Percentiles rank a stretch among this genome's conserved stretches.
These are phyloP conservation scores for Pseudomyrmex pallidus DNA, from an alignment of 1,140 invertebrate species.

Conservation along the genomic window DNA sequence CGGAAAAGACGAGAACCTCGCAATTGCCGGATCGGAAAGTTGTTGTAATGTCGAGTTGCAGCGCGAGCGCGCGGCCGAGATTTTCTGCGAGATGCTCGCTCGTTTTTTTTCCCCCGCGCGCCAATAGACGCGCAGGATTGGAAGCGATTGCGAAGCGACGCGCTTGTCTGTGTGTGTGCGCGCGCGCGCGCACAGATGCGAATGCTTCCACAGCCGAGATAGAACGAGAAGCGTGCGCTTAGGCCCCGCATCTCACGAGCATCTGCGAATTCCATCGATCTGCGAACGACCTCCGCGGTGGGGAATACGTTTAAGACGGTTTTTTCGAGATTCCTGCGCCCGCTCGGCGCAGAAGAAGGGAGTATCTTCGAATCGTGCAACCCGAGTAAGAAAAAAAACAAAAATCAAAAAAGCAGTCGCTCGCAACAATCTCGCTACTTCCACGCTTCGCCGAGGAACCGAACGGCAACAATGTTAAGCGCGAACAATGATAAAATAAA, in stretches of 20 bases:
- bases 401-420: not conserved
- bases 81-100: constrained; percentile 49
- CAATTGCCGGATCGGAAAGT: constrained; percentile 46
- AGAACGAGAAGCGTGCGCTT: constrained; percentile 43
- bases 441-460: not conserved
- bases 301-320: constrained; percentile 42
- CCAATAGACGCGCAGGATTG: constrained; percentile 14
- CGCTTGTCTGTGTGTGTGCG: constrained; percentile 10
- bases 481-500: constrained; percentile 50
- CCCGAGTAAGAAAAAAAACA: constrained; percentile 14
- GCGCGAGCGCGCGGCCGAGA: constrained; percentile 11
- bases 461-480: constrained; percentile 24
- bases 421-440: constrained; percentile 13
- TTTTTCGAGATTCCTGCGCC: constrained; percentile 30
- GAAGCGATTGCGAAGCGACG: constrained; percentile 38
- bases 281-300: constrained; percentile 51
- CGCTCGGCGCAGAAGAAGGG: not conserved
- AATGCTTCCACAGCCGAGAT: constrained; percentile 42
- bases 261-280: constrained; percentile 62
- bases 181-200: constrained; percentile 10
- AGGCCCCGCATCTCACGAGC: constrained; percentile 58
- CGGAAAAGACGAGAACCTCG: constrained; percentile 40
- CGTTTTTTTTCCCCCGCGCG: constrained; percentile 12
- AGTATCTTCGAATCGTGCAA: constrained; percentile 30
- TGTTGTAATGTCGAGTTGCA: constrained; percentile 35